Evolutionary conservation across 2,113 vertebrate species (phyloP), one percentile per base, ranked within the genome.

Genomic region (Nipponia nippon): DNA sequence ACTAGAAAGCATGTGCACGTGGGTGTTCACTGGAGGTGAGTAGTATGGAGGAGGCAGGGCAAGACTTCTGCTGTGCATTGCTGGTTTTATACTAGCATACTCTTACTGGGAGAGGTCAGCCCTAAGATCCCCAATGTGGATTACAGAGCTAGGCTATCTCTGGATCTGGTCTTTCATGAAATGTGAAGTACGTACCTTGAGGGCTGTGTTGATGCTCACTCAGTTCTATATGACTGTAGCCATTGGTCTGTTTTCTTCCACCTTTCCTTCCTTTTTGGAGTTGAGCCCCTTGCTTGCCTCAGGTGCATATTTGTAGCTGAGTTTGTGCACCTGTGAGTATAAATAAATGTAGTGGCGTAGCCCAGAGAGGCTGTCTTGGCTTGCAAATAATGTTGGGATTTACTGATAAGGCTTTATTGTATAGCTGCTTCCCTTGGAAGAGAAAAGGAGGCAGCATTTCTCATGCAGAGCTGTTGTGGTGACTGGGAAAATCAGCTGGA

Each of bases 101-200:
- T 3, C 11, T 25, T 70, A 10, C 23, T 84, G 50, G 6, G 7
- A 73, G 63, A 82, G 34, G 29, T 82, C 69, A 79, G 5, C 7
- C 7, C 52, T 59, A 17, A 70, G n/a, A 20, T 65, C 34, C 44
- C 15, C 1, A 1, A 6, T 8, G 47, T 46, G 40, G 23, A 23
- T 76, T 30, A 73, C 15, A 59, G 32, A 17, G 26, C 38, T 85
- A 11, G 2, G 2, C 27, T 42, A 0, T 12, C 36, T 87, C 53
- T 73, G n/a, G 8, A 21, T 83, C 49, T 61, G 17, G 2, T 65
- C 49, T 83, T 69, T 34, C 30, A 17, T 8, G 34, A 58, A 73
- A 59, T 8, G 13, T 20, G 13, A 61, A 40, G 34, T 56, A 56
- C 23, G 13, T 1, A 10, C 11, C 19, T 79, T 0, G 0, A 83